A percentile compares a stretch with the other conserved stretches of the same genome.
These are phyloP conservation scores for Popillia japonica DNA, from an alignment of 1,140 invertebrate genomes.

Conservation along the genomic window DNA sequence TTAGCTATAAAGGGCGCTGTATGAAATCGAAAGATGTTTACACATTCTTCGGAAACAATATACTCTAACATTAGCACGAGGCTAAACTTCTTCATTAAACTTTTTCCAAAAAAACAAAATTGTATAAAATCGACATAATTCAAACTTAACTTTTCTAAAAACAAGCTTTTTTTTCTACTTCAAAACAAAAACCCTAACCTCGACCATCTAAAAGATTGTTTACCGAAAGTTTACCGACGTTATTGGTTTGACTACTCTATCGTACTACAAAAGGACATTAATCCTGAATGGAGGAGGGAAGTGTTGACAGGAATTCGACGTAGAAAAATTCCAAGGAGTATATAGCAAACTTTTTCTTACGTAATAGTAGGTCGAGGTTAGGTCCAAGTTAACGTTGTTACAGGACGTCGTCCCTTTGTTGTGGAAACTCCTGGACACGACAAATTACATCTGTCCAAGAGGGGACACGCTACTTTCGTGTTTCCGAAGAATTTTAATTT, in stretches of 20 bases:
- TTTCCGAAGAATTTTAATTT: slow-evolving; percentile 20
- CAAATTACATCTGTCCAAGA: slow-evolving; percentile 14
- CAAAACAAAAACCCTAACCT: not conserved
- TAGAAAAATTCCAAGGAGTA: slow-evolving; percentile 27
- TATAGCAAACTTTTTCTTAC: not conserved
- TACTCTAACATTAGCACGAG: too few relatives aligned
- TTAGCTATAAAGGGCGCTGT: too few relatives aligned
- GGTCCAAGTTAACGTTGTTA: not conserved
- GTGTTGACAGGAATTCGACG: slow-evolving; percentile 26
- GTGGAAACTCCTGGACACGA: not conserved
- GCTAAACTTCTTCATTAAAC: too few relatives aligned
- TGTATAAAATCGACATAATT: not conserved
- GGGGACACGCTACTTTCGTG: not conserved
- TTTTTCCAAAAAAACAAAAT: too few relatives aligned
- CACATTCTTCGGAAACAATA: too few relatives aligned
- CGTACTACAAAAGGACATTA: slow-evolving; percentile 28
- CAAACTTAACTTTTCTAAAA: not conserved
- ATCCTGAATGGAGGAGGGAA: not conserved
- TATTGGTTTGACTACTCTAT: slow-evolving; percentile 29
- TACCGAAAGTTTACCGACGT: slow-evolving; percentile 17
- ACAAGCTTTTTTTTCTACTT: not conserved
- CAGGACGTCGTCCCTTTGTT: not conserved
- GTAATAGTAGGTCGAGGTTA: slow-evolving; percentile 13
- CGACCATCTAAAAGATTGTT: not conserved
- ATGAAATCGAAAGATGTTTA: too few relatives aligned